phyloP scores from a whole-genome alignment of 2,888 invertebrate species.

The Hoplodrina ambigua region DNA sequence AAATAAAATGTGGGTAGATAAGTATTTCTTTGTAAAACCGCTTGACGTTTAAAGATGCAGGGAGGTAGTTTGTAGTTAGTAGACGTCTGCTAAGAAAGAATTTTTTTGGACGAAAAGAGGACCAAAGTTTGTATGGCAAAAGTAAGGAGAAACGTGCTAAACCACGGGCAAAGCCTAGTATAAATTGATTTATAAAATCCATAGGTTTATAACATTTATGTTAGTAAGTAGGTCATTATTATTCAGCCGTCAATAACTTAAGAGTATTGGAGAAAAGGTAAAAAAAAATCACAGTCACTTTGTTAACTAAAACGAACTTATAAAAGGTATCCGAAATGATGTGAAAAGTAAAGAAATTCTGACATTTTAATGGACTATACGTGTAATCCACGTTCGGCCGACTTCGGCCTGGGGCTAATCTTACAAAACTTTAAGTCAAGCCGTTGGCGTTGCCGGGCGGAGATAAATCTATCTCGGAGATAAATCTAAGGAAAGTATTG shows the following conservation, averaged over 20 bases:
- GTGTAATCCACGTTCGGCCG: slow-evolving; percentile 26
- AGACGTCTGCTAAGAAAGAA: no score
- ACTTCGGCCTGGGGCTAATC: slow-evolving; percentile 17
- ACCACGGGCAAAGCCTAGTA: no score
- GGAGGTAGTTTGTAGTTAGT: no score
- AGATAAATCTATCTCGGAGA: slow-evolving; percentile 29
- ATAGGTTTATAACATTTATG: no score
- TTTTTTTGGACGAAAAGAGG: no score
- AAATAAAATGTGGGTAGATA: no score
- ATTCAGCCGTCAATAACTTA: neutral
- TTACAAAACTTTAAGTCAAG: slow-evolving; percentile 25
- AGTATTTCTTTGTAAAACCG: no score
- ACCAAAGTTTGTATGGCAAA: no score
- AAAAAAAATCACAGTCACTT: neutral
- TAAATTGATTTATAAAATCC: no score
- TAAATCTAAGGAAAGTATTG: slow-evolving; percentile 33
- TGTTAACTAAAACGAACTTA: neutral
- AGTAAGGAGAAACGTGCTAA: no score
- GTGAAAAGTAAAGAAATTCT: neutral
- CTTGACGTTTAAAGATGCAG: no score
- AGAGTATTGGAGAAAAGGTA: neutral
- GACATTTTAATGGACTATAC: slow-evolving; percentile 37
- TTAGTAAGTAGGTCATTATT: no score
- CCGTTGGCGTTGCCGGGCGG: neutral
- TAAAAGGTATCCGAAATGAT: neutral